Conservation (phyloP, 2,113 vertebrate genomes). For the Helogale parvula region DNA sequence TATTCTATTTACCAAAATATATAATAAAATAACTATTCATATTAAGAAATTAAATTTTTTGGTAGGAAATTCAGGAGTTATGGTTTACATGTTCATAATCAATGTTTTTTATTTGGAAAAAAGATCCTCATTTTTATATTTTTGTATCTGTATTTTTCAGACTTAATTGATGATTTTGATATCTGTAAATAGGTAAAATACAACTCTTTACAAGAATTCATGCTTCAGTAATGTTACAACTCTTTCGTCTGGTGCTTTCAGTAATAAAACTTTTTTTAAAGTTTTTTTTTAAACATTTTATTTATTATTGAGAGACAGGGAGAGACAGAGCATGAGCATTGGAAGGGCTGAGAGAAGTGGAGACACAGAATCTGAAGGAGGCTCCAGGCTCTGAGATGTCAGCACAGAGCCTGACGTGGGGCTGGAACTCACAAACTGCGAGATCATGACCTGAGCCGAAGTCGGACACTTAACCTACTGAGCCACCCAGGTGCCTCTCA, state of each 20-base stretch:
- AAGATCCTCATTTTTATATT: not conserved
- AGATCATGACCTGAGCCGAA: no score
- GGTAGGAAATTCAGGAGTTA: not conserved
- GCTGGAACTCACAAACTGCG: no score
- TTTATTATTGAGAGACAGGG: no score
- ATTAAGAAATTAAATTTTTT: not conserved
- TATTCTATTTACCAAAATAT: not conserved
- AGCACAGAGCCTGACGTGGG: no score
- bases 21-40: not conserved
- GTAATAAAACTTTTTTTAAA: conserved; percentile 6
- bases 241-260: conserved; percentile 9
- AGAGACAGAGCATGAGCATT: no score
- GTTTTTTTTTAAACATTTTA: no score
- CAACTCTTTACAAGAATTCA: not conserved
- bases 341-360: no score
- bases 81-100: not conserved
- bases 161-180: not conserved
- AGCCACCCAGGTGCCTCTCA: not conserved
- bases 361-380: no score
- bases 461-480: no score
- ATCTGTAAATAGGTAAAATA: conserved; percentile 18
- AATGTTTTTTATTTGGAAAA: not conserved
- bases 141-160: not conserved
- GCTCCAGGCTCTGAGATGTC: no score
- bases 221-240: not conserved